These are phyloP conservation scores for Eurois occulta DNA, from an alignment of 2,888 invertebrate genomes.

Conservation along the genomic window DNA sequence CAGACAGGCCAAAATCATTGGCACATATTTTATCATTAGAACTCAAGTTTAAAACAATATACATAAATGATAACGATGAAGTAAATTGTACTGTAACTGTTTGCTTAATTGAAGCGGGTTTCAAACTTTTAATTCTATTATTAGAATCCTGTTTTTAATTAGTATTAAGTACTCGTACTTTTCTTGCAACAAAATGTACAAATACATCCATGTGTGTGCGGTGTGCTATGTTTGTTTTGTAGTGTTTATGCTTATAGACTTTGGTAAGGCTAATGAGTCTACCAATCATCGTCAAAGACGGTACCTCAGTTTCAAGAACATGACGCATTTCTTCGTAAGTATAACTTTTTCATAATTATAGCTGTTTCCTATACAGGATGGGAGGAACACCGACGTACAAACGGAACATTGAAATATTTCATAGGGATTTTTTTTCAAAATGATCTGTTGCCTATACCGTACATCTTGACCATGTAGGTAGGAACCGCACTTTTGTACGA, in stretches of 20 bases:
- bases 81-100: slow-evolving; percentile 41
- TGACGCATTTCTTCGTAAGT: slow-evolving; percentile 84
- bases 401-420: no score
- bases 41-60: slow-evolving; percentile 32
- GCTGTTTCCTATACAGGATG: not conserved
- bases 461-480: no score
- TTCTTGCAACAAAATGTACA: slow-evolving; percentile 66
- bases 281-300: slow-evolving; percentile 72
- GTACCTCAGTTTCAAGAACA: slow-evolving; percentile 80
- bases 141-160: slow-evolving; percentile 15
- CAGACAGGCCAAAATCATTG: not conserved
- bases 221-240: slow-evolving; percentile 78
- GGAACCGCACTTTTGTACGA: no score
- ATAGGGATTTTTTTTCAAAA: no score
- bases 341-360: not conserved
- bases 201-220: slow-evolving; percentile 71
- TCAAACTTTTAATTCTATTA: slow-evolving; percentile 24
- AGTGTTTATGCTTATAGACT: slow-evolving; percentile 74
- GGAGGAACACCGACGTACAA: no score
- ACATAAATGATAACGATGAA: slow-evolving; percentile 48
- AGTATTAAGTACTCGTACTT: not conserved
- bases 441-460: no score
- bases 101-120: slow-evolving; percentile 42
- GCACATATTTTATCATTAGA: slow-evolving; percentile 19
- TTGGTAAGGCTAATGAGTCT: slow-evolving; percentile 74